These are phyloP conservation scores for Agapornis roseicollis DNA, from an alignment of 2,113 vertebrate genomes.

Conservation along the genomic window DNA sequence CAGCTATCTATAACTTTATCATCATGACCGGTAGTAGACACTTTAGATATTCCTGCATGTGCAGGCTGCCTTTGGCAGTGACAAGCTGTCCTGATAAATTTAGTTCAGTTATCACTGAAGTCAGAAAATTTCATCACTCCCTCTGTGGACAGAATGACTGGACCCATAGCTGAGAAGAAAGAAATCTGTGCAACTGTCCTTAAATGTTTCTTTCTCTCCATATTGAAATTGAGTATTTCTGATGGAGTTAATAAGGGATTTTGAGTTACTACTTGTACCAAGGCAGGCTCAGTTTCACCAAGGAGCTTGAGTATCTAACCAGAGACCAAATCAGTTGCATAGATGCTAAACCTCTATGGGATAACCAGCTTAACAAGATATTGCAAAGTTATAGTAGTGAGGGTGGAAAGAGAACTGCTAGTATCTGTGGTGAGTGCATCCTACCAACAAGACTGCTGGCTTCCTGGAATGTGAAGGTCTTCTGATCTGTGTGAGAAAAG, in stretches of 20 bases:
- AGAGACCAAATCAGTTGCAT: neutral
- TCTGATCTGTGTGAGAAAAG: neutral
- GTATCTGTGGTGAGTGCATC: neutral
- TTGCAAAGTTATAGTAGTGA: fast-evolving
- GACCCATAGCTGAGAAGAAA: neutral
- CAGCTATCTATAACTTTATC: neutral
- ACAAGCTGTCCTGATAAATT: neutral
- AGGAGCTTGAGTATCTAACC: neutral
- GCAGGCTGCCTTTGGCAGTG: neutral
- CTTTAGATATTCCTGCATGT: neutral
- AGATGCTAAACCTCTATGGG: neutral
- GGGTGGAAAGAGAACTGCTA: neutral
- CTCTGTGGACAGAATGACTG: neutral
- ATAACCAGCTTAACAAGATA: neutral
- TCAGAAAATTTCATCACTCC: neutral
- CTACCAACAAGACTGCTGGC: neutral
- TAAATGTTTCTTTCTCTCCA: neutral
- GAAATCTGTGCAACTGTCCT: neutral
- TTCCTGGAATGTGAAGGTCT: neutral
- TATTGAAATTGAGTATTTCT: neutral
- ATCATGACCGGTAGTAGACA: neutral
- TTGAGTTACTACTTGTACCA: neutral
- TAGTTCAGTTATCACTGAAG: neutral
- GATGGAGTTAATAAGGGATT: neutral
- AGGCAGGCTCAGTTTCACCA: neutral